A percentile compares a stretch with the other conserved stretches of the same genome.
phyloP scores from a whole-genome alignment of 1,140 invertebrate genomes.

The Leptinotarsa undecemlineata region DNA sequence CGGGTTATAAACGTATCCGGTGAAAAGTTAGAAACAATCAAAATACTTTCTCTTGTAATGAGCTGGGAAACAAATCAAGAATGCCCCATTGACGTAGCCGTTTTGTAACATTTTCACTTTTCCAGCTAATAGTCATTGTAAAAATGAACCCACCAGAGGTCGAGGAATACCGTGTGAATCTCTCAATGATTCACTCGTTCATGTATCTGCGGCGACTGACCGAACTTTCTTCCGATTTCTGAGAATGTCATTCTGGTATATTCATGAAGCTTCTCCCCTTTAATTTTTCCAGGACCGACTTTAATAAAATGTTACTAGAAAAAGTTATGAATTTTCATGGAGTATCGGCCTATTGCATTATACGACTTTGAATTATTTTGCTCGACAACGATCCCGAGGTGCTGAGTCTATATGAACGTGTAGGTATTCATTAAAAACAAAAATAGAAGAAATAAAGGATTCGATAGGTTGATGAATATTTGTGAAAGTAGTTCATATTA shows the following conservation, averaged over 20 bases:
- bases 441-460: neutral
- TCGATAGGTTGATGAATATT: no score
- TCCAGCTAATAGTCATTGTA: neutral
- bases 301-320: no score
- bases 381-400: neutral
- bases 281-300: neutral
- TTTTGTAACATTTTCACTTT: slow-evolving; percentile 4
- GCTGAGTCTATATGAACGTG: neutral
- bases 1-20: neutral
- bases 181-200: neutral
- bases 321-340: no score
- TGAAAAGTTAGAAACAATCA: neutral
- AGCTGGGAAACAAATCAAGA: neutral
- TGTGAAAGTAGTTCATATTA: no score
- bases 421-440: neutral
- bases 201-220: neutral
- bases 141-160: no score
- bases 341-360: neutral
- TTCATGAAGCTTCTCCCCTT: neutral
- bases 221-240: slow-evolving; percentile 2
- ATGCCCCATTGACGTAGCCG: neutral
- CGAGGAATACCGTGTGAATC: neutral
- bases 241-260: neutral
- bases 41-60: neutral
- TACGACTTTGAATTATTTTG: neutral